Evolutionary conservation across 2,888 invertebrate genomes (phyloP).

Genomic region (Lamproptera curius): DNA sequence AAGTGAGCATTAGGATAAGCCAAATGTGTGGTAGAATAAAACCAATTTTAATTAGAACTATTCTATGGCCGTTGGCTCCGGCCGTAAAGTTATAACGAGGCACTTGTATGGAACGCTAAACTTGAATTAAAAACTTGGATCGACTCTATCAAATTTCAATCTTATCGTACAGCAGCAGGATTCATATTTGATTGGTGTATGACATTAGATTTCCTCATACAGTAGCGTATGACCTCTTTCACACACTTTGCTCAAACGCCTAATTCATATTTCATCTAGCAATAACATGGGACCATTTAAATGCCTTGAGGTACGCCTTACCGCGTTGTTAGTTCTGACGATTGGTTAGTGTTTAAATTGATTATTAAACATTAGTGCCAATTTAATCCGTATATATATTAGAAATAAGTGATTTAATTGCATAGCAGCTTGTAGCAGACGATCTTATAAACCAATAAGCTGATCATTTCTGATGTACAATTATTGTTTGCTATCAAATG

Average conservation of each 20-base stretch:
- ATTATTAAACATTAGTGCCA: no score
- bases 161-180: not conserved
- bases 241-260: constrained; percentile 17
- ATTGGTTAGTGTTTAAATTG: no score
- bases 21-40: constrained; percentile 13
- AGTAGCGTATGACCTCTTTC: constrained; percentile 20
- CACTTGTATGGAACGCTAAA: constrained; percentile 15
- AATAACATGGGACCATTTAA: constrained; percentile 14
- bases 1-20: constrained; percentile 4
- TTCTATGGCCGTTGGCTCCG: constrained; percentile 2
- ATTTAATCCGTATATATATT: no score
- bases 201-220: constrained; percentile 9
- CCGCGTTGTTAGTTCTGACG: no score
- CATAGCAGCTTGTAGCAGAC: no score
- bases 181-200: not conserved
- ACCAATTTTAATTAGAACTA: constrained; percentile 20
- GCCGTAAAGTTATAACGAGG: constrained; percentile 18
- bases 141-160: not conserved
- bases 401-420: no score
- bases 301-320: constrained; percentile 9
- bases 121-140: constrained; percentile 11
- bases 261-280: constrained; percentile 21
- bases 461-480: not conserved
- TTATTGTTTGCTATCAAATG: constrained; percentile 3
- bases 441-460: not conserved